These are phyloP conservation scores for Acanthaster planci DNA, from an alignment of 35 echinoderm and acorn worm species.

Conservation along the genomic window DNA sequence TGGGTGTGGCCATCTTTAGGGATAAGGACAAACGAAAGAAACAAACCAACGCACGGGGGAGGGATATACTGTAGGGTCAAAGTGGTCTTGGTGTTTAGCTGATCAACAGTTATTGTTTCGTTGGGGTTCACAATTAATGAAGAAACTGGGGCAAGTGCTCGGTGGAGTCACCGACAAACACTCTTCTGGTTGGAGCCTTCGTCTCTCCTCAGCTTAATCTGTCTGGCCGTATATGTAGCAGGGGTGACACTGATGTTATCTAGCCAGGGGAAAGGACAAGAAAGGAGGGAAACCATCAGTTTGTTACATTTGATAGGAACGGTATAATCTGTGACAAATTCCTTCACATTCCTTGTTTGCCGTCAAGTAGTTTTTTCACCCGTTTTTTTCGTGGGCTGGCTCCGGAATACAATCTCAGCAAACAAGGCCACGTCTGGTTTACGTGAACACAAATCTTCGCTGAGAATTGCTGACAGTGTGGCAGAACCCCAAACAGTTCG, in stretches of 20 bases:
- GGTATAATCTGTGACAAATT: no score
- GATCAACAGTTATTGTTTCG: background rate
- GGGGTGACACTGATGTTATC: slow-evolving; percentile 3
- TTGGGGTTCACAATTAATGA: background rate
- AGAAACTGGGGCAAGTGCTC: background rate
- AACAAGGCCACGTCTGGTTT: no score
- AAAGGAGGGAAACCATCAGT: background rate
- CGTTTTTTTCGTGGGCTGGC: no score
- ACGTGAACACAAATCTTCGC: no score
- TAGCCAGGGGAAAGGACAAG: background rate
- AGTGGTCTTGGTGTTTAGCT: background rate
- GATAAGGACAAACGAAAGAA: background rate
- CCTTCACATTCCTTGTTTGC: no score
- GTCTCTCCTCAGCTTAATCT: background rate
- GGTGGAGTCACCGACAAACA: background rate
- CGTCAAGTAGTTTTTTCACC: no score
- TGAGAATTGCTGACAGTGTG: no score
- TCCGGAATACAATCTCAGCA: no score
- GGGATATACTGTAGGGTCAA: background rate
- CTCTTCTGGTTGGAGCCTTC: background rate
- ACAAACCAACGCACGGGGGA: slow-evolving; percentile 1
- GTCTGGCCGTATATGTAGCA: background rate
- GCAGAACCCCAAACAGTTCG: no score
- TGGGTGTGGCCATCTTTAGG: background rate
- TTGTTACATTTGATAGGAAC: background rate